Base-by-base conservation (phyloP, 2,113 vertebrate genomes). In the Myxocyprinus asiaticus region DNA sequence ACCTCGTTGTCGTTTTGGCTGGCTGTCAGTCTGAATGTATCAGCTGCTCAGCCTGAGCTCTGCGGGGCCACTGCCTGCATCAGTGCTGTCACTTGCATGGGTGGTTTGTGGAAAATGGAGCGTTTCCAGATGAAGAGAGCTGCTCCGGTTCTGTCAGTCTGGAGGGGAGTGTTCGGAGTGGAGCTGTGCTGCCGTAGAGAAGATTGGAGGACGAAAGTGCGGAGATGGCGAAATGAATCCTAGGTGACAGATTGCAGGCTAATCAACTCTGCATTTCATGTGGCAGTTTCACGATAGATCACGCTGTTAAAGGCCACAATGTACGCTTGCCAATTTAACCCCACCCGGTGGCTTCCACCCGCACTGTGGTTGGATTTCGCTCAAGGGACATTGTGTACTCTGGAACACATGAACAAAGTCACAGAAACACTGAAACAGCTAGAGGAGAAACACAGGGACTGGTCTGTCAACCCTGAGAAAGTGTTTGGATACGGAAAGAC, bases 231-330 rank as follows among this genome's bases (percentile, higher is more conserved):
- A 64, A 56, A 33, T 58, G 67, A 22, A 33, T 77, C 44, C 43
- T 82, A 47, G 12, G 14, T 80, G 67, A 77, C 67, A 67, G 68
- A 63, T 72, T 56, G 62, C 75, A 73, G 80, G 15, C 10, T 56
- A 51, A 43, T 72, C 62, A 73, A 70, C 55, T 72, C 50, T 77
- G 33, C 42, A 10, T 51, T 72, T 7, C 15, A 10, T 14, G n/a
- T 47, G 12, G 2, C 44, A 11, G 67, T 33, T 77, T 2, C 63
- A 66, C 15, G 17, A 9, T 48, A 47, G 68, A 56, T 72, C 61
- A 67, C 8, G 10, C 53, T 47, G 61, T 56, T 73, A 62, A 66
- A 11, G 67, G 67, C 55, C 59, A 59, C 9, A 50, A 12, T 48
- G 33, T 55, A 50, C 4, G 45, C 48, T 67, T 58, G 48, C 61